These are phyloP conservation scores for Cavia aperea DNA, from an alignment of 2,113 vertebrate species.

Conservation along the genomic window DNA sequence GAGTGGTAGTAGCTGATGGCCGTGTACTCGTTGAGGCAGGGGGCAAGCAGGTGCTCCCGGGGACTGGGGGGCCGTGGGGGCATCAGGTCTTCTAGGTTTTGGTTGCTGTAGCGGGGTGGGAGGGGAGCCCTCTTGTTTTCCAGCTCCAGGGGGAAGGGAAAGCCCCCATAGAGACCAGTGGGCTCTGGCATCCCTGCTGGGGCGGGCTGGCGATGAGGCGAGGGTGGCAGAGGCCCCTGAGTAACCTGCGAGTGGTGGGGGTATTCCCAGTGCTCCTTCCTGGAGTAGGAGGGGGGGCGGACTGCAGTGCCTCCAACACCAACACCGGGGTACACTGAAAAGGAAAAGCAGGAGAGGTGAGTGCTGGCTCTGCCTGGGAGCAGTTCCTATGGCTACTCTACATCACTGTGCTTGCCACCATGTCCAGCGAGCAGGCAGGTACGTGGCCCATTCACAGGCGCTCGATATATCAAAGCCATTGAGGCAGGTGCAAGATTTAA, in stretches of 20 bases:
- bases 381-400: background rate
- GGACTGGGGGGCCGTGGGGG: slow-evolving; percentile 77
- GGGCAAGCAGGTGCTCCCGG: slow-evolving; percentile 77
- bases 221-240: slow-evolving; percentile 75
- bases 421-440: accelerated
- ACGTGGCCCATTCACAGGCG: accelerated
- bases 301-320: slow-evolving; percentile 71
- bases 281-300: slow-evolving; percentile 80
- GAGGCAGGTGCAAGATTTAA: background rate
- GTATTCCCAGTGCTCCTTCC: slow-evolving; percentile 82
- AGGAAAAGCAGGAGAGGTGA: slow-evolving; percentile 56
- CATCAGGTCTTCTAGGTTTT: slow-evolving; percentile 93
- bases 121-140: slow-evolving; percentile 91
- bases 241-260: slow-evolving; percentile 86
- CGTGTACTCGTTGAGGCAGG: slow-evolving; percentile 92
- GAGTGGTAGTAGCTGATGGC: slow-evolving; percentile 96
- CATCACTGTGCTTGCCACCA: background rate
- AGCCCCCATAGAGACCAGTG: slow-evolving; percentile 86
- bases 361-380: background rate
- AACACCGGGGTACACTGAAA: slow-evolving; percentile 81
- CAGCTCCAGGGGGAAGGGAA: slow-evolving; percentile 91
- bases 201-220: slow-evolving; percentile 71
- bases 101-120: slow-evolving; percentile 94
- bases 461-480: background rate
- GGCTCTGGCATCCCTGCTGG: slow-evolving; percentile 76